These are phyloP conservation scores for Tricholauxania praeusta DNA, from an alignment of 2,888 invertebrate genomes.

Conservation along the genomic window DNA sequence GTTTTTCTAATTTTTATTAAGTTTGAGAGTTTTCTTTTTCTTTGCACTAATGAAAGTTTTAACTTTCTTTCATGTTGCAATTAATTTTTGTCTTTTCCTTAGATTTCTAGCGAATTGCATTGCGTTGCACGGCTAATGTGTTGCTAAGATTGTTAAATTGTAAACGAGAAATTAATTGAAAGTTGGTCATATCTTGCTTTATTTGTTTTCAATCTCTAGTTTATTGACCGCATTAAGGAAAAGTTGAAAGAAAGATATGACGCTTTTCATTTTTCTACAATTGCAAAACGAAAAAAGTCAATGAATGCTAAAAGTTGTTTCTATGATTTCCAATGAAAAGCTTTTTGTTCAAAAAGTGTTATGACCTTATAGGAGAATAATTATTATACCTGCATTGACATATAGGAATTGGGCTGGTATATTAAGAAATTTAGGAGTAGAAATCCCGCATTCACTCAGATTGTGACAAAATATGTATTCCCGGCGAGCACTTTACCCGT, in stretches of 20 bases:
- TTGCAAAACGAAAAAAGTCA: no score
- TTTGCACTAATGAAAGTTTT: slow-evolving; percentile 35
- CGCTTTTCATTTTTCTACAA: no score
- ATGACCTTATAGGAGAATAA: no score
- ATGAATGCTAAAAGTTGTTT: no score
- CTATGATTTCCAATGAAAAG: no score
- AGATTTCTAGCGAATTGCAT: slow-evolving; percentile 46
- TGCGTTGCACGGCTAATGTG: not conserved
- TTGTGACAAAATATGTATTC: no score
- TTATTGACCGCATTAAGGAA: slow-evolving; percentile 37
- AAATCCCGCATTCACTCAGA: no score
- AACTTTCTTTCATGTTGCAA: slow-evolving; percentile 43
- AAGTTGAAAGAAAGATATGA: not conserved
- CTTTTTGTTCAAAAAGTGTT: no score
- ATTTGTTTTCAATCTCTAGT: slow-evolving; percentile 34
- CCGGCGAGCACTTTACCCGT: no score
- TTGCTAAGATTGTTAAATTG: slow-evolving; percentile 36
- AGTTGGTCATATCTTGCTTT: slow-evolving; percentile 28
- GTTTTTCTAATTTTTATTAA: slow-evolving; percentile 15
- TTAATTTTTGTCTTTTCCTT: slow-evolving; percentile 54
- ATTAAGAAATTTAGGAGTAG: no score
- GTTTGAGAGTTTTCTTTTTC: slow-evolving; percentile 30
- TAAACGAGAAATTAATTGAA: slow-evolving; percentile 29
- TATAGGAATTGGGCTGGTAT: no score
- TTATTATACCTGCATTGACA: no score